phyloP scores from a whole-genome alignment of 2,113 vertebrate genomes.

The Trachemys scripta region DNA sequence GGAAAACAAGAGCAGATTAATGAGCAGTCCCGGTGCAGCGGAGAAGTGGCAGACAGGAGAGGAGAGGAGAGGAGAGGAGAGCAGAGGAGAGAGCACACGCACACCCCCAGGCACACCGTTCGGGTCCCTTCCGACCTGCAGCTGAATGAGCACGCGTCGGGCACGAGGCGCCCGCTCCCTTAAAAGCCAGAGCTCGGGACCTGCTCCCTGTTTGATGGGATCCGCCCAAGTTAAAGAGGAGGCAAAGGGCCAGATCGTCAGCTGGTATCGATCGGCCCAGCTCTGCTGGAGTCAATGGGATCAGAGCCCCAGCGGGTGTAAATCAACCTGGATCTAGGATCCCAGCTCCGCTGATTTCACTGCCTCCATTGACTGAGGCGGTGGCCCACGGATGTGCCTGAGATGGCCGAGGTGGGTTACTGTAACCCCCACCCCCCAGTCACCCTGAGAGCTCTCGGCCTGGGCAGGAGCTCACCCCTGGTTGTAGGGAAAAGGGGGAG shows the following conservation, averaged over 20 bases:
- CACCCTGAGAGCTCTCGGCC: neutral
- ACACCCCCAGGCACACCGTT: neutral
- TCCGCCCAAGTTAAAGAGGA: neutral
- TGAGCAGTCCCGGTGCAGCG: conserved; percentile 73
- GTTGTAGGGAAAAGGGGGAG: too few relatives aligned
- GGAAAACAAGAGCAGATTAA: conserved; percentile 90
- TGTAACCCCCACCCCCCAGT: too few relatives aligned
- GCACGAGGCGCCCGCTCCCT: neutral
- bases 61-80: neutral
- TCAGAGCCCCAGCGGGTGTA: too few relatives aligned
- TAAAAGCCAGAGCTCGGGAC: neutral
- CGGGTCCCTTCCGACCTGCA: neutral
- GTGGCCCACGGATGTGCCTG: too few relatives aligned
- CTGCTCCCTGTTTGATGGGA: neutral
- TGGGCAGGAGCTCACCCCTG: too few relatives aligned
- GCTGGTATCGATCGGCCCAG: too few relatives aligned
- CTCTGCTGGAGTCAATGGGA: too few relatives aligned
- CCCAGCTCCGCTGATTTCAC: too few relatives aligned
- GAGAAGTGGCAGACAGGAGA: neutral
- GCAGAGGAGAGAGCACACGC: neutral
- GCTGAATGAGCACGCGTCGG: neutral
- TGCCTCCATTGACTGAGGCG: too few relatives aligned
- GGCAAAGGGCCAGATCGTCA: neutral
- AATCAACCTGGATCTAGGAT: too few relatives aligned
- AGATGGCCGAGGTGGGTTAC: too few relatives aligned